These are phyloP conservation scores for Pyrochroa serraticornis DNA, from an alignment of 2,888 invertebrate genomes.

Conservation along the genomic window DNA sequence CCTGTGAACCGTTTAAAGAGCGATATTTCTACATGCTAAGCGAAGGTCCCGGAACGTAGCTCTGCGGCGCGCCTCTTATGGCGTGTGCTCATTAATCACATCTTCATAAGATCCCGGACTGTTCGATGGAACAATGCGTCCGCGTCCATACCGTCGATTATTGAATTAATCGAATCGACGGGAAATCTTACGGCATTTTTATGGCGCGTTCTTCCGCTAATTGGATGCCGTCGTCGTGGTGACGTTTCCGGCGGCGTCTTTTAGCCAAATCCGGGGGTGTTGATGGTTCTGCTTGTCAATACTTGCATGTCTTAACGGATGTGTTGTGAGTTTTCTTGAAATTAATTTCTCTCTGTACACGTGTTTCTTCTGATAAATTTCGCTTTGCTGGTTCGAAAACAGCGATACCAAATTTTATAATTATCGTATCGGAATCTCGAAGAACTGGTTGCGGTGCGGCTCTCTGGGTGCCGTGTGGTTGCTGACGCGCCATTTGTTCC, in stretches of 20 bases:
- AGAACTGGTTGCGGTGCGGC: constrained; percentile 52
- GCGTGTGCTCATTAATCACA: no score
- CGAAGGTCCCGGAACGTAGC: no score
- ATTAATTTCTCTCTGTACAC: constrained; percentile 48
- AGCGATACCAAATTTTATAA: constrained; percentile 55
- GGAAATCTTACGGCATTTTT: no score
- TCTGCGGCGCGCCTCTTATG: no score
- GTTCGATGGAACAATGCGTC: no score
- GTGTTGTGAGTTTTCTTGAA: constrained; percentile 16
- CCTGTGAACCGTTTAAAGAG: no score
- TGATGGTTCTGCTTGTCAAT: no score
- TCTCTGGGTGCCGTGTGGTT: constrained; percentile 46
- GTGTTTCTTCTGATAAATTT: constrained; percentile 49
- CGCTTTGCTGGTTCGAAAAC: constrained; percentile 47
- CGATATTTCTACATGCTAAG: no score
- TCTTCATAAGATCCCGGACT: no score
- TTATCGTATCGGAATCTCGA: constrained; percentile 56
- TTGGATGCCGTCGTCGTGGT: background rate
- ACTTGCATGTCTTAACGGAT: constrained; percentile 11
- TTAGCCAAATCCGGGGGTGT: no score
- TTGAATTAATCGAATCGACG: no score
- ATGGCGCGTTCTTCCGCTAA: background rate
- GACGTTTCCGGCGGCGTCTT: constrained; percentile 8
- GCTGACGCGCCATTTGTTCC: constrained; percentile 53
- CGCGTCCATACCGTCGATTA: no score